These are phyloP conservation scores for Cotesia congregata DNA, from an alignment of 2,888 invertebrate species.

Conservation along the genomic window DNA sequence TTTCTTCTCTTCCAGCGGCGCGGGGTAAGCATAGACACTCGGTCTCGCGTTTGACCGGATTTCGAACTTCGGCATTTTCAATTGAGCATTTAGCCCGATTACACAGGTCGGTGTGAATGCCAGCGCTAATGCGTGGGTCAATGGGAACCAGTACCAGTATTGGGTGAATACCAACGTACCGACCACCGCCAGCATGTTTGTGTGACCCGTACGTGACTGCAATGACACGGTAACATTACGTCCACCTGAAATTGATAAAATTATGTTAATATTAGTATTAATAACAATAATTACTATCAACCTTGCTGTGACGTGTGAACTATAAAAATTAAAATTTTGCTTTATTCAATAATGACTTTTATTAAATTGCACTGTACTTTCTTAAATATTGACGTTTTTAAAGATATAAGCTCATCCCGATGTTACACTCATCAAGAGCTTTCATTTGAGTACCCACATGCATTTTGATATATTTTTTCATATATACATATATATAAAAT, in stretches of 20 bases:
- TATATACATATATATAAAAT: no score
- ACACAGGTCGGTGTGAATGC: slow-evolving; percentile 97
- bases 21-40: slow-evolving; percentile 96
- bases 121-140: slow-evolving; percentile 94
- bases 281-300: no score
- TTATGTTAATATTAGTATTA: neutral
- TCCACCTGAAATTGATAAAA: slow-evolving; percentile 74
- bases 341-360: no score
- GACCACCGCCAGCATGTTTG: slow-evolving; percentile 96
- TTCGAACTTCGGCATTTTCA: slow-evolving; percentile 94
- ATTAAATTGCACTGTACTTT: no score
- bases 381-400: no score
- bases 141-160: slow-evolving; percentile 99
- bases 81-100: slow-evolving; percentile 92
- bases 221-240: slow-evolving; percentile 96
- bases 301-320: no score
- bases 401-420: no score
- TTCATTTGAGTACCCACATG: no score
- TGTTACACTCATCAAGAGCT: no score
- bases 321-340: no score
- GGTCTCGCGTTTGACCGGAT: slow-evolving; percentile 94
- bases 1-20: slow-evolving; percentile 97
- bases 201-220: slow-evolving; percentile 96
- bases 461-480: no score
- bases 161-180: slow-evolving; percentile 98